phyloP scores from a whole-genome alignment of 2,888 invertebrate genomes.

The Hypena proboscidalis region DNA sequence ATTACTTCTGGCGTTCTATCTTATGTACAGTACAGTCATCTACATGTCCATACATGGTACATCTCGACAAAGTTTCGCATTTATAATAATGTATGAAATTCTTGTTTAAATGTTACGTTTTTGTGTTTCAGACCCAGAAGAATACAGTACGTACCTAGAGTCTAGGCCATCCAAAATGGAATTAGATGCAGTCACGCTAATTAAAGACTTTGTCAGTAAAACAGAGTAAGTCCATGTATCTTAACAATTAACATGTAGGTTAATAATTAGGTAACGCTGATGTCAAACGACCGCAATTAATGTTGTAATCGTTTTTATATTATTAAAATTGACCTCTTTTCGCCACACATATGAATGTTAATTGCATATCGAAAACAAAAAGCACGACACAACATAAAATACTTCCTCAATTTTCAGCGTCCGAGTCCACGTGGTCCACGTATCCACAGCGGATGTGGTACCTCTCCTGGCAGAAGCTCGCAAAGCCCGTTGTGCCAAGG shows the following conservation, averaged over 20 bases:
- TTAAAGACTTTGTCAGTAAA: conserved; percentile 84
- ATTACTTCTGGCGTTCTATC: no score
- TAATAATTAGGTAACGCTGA: no score
- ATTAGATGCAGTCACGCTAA: conserved; percentile 85
- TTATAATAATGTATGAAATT: neutral
- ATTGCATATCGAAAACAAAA: no score
- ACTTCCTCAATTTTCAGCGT: conserved; percentile 66
- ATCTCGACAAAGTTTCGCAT: no score
- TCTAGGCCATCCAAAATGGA: conserved; percentile 89
- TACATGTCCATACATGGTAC: no score
- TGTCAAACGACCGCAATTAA: no score
- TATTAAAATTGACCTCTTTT: no score
- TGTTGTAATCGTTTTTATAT: no score
- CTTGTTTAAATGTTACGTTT: neutral
- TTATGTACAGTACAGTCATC: no score
- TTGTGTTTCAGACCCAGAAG: conserved; percentile 75
- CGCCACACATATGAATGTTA: no score
- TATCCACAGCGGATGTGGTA: conserved; percentile 87
- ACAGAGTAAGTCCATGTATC: conserved; percentile 75
- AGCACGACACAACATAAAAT: neutral
- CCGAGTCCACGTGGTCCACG: conserved; percentile 88
- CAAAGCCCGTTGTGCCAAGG: conserved; percentile 65
- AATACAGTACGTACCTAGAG: conserved; percentile 87
- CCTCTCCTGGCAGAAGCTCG: conserved; percentile 84
- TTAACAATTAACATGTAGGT: neutral